Evolutionary conservation across 2,113 vertebrate genomes (phyloP), one percentile per base, ranked within the genome.

Genomic region (Alligator mississippiensis): DNA sequence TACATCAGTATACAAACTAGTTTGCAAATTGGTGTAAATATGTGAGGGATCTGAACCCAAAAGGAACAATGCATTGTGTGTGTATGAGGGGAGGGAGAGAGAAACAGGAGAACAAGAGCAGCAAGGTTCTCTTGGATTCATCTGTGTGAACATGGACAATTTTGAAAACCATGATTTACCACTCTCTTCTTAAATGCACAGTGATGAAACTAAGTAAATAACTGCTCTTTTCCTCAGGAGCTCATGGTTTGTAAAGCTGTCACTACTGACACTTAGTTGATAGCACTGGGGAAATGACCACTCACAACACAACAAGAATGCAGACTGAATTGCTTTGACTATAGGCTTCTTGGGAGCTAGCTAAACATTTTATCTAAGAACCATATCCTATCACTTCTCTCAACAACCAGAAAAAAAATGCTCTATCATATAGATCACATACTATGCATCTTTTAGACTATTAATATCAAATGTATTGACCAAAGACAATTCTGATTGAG

Each of bases 321-420:
- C 78, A 94, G 85, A 96, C 77, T 82, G 79, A 95, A 96, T 93
- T 92, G 76, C 84, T 95, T 93, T 94, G 93, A 94, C 92, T 94
- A 47, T 77, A n/a, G 55, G 60, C 63, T n/a, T 80, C 94, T 95
- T 87, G 94, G 94, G 96, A 95, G 27, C 63, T 92, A 93, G n/a
- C 93, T 96, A 86, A 96, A 95, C 68, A 87, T 93, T 95, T 95
- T 80, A 85, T 93, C 57, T 25, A n/a, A 86, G 58, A 92, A 87
- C 14, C 27, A 89, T 90, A 68, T 77, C 66, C 74, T 92, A 38
- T 86, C 92, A 84, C 60, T 90, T 94, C 76, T 94, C 82, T 64
- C 90, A 96, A 86, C 34, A 93, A 79, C 72, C n/a, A 30, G 80
- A 95, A 96, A 34, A 34, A 95, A 96, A 77, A 21, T 89, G 16